A percentile compares a stretch with the other conserved stretches of the same genome.
phyloP scores from a whole-genome alignment of 2,113 vertebrate genomes.

The Spilogale gracilis region DNA sequence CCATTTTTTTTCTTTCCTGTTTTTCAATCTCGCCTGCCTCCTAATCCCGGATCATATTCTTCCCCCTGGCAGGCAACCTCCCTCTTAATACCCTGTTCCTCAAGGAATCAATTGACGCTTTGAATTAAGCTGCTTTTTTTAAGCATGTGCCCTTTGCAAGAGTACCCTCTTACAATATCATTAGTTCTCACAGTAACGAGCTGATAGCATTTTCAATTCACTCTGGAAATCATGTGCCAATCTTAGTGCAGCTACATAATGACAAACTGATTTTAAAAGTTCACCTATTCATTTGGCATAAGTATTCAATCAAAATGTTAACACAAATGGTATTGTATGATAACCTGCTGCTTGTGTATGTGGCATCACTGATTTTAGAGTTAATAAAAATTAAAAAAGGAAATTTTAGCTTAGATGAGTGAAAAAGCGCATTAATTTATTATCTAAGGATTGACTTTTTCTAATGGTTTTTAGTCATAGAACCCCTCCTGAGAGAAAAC shows the following conservation, averaged over 20 bases:
- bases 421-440: background rate
- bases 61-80: background rate
- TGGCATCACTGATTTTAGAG: background rate
- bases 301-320: background rate
- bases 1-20: background rate
- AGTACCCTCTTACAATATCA: background rate
- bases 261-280: conserved; percentile 42
- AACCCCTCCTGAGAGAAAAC: background rate
- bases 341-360: background rate
- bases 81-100: background rate
- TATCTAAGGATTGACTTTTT: background rate
- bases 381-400: background rate
- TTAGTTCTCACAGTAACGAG: background rate
- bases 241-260: background rate
- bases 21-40: conserved; percentile 5
- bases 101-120: background rate
- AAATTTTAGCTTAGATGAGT: background rate
- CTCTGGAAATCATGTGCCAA: conserved; percentile 11
- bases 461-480: background rate
- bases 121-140: conserved; percentile 38
- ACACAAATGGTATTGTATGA: background rate
- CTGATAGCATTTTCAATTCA: conserved; percentile 38
- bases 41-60: background rate
- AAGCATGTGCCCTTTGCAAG: background rate
- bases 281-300: background rate